A percentile compares a stretch with the other conserved stretches of the same genome.
Evolutionary conservation across 2,797 vertebrate genomes (phyloP).

Genomic region (Natrix natrix): DNA sequence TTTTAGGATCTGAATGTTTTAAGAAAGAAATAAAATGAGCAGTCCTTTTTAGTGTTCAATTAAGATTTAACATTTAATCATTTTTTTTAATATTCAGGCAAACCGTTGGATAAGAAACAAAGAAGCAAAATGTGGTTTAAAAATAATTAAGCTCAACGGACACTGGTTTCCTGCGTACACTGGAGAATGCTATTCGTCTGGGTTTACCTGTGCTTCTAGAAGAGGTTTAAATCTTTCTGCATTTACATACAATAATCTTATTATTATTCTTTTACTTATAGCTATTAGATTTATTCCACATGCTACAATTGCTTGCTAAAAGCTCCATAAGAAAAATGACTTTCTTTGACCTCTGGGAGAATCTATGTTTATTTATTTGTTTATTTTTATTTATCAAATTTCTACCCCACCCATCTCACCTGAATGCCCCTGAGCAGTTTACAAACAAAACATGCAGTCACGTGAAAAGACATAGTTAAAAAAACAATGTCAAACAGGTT

Average conservation of each 20-base stretch:
- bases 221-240: conserved; percentile 69
- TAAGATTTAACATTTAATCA: background rate
- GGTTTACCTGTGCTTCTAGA: conserved; percentile 82
- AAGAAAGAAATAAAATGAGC: background rate
- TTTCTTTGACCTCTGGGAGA: background rate
- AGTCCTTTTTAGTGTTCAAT: background rate
- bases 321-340: background rate
- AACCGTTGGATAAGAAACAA: conserved; percentile 86
- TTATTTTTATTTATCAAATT: background rate
- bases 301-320: background rate
- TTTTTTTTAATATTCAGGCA: conserved; percentile 69
- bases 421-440: background rate
- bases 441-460: background rate
- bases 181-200: conserved; percentile 83
- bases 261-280: background rate
- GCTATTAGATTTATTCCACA: background rate
- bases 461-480: background rate
- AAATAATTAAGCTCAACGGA: conserved; percentile 86
- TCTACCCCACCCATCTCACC: background rate
- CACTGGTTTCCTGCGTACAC: conserved; percentile 74
- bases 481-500: background rate
- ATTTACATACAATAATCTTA: background rate
- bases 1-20: background rate
- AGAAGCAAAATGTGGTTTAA: conserved; percentile 78
- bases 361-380: background rate